These are phyloP conservation scores for Tromatobia lineatoria DNA, from an alignment of 2,888 invertebrate species.

Conservation along the genomic window DNA sequence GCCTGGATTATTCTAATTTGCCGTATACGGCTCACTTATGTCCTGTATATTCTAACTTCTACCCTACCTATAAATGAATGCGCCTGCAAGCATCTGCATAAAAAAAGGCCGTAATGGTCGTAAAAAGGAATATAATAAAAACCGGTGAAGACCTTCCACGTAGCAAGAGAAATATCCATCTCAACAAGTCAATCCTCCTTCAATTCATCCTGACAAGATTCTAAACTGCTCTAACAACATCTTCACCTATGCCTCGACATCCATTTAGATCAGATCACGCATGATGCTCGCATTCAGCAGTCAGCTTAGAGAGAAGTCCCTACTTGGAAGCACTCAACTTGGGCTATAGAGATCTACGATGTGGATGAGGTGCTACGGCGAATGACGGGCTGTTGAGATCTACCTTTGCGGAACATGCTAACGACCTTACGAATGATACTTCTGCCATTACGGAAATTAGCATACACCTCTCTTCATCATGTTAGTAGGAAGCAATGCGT, in stretches of 20 bases:
- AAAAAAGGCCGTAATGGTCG: too few relatives aligned
- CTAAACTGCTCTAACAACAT: too few relatives aligned
- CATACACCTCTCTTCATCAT: slow-evolving; percentile 67
- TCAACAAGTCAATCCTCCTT: not conserved
- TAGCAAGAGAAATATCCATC: not conserved
- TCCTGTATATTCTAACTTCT: too few relatives aligned
- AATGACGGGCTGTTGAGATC: too few relatives aligned
- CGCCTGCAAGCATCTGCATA: too few relatives aligned
- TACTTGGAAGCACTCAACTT: slow-evolving; percentile 17
- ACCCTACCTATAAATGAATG: too few relatives aligned
- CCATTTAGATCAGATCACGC: slow-evolving; percentile 31
- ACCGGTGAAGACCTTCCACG: not conserved
- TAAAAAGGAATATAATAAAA: not conserved
- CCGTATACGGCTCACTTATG: too few relatives aligned
- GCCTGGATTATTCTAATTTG: too few relatives aligned
- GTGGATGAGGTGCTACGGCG: too few relatives aligned
- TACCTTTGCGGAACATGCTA: slow-evolving; percentile 48
- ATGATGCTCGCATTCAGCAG: slow-evolving; percentile 22
- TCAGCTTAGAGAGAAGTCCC: not conserved
- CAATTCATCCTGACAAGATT: not conserved
- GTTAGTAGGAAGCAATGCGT: slow-evolving; percentile 41
- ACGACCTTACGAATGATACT: slow-evolving; percentile 71
- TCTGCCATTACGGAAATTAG: slow-evolving; percentile 72
- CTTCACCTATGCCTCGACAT: not conserved
- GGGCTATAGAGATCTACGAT: not conserved